Base-by-base conservation (phyloP, 2,888 invertebrate species). In the Chalcosyrphus nemorum region DNA sequence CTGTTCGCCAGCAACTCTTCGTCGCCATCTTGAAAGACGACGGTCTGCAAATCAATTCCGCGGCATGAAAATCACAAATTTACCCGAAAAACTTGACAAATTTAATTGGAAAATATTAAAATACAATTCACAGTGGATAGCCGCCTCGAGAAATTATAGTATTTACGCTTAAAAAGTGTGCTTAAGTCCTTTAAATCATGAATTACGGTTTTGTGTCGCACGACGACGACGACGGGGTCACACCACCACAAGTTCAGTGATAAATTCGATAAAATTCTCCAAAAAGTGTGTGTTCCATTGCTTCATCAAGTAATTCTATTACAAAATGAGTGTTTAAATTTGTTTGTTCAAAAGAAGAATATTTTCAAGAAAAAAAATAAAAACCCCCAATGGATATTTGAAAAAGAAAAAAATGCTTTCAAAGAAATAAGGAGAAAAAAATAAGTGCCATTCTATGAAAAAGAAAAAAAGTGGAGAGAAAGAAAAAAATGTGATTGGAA, bases 1-100 rank as follows among this genome's bases (percentile, higher is more conserved):
- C 56, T 74, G 66, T 43, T 54, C 74, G 78, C 59, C 72, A 81
- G 71, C n/a, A n/a, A n/a, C n/a, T n/a, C 85, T 78, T 84, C 84
- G 80, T 82, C 86, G 86, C 86, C 86, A 87, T 87, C 86, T 87
- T 87, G 86, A 86, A 87, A 87, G 86, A 86, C 80, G 82, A 80
- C 75, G 74, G 84, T 84, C 80, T 80, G 78, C 84, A 74, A 84
- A 59, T 52, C 84, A 75, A 45, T 75, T 70, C 45, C 84, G 84
- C 80, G 80, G 59, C 74, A 56, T 63, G 78, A 84, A 84, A 84
- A 84, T 63, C 70, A 32, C 32, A 50, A 71, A 82, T 68, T 4
- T 24, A 72, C 66, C 57, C 35, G 54, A 65, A 80, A 84, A 74
- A 70, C 11, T 63, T 68, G 65, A 59, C 50, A 80, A 78, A 50